A percentile compares a stretch with the other conserved stretches of the same genome.
phyloP scores from a whole-genome alignment of 2,797 vertebrate genomes.

The Tadarida brasiliensis region DNA sequence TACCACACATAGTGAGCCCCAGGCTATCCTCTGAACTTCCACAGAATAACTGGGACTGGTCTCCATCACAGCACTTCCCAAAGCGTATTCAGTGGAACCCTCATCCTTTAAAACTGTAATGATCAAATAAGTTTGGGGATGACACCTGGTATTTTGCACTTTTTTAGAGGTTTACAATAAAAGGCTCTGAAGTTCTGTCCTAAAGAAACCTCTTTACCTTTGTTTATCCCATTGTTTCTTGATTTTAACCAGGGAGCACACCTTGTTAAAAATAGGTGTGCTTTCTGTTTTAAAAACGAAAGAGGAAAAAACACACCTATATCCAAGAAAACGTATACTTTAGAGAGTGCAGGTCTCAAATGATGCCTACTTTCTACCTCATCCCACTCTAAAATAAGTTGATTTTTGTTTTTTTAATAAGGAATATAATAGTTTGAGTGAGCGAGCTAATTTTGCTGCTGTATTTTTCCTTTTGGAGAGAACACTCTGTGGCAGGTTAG shows the following conservation, averaged over 20 bases:
- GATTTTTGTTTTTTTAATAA: neutral
- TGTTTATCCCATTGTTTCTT: neutral
- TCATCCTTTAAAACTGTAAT: neutral
- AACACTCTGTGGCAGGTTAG: neutral
- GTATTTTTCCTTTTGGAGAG: neutral
- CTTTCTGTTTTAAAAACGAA: neutral
- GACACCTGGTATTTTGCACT: neutral
- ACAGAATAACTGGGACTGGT: neutral
- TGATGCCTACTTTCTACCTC: neutral
- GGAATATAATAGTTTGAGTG: neutral
- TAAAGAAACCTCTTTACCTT: neutral
- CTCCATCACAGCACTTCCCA: neutral
- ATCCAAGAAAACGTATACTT: neutral
- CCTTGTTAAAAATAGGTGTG: too few species aligned
- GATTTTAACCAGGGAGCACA: neutral
- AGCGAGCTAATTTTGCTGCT: neutral
- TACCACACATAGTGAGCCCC: fast-evolving
- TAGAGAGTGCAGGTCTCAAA: neutral
- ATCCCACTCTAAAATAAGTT: neutral
- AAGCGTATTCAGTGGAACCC: neutral
- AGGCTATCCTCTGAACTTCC: neutral
- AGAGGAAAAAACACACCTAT: neutral
- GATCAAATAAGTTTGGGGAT: neutral
- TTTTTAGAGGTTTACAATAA: neutral
- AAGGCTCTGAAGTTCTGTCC: neutral